Percentiles rank a stretch among this genome's conserved stretches.
These are phyloP conservation scores for Cynocephalus volans DNA, from an alignment of 2,113 vertebrate species.

Conservation along the genomic window DNA sequence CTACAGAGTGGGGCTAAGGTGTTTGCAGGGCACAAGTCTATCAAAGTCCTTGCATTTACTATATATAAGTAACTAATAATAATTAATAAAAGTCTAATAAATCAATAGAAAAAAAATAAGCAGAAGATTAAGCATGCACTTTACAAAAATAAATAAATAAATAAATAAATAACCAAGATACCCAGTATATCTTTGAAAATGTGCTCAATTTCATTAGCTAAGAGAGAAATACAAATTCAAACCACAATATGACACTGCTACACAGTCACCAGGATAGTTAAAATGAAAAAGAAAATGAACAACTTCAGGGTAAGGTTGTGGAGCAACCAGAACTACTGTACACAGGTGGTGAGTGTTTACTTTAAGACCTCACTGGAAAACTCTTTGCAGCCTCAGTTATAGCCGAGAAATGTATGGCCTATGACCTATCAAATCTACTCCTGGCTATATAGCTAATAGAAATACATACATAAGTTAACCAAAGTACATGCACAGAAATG, in stretches of 20 bases:
- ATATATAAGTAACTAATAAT: not conserved
- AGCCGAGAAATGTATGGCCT: not conserved
- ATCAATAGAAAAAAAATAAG: not conserved
- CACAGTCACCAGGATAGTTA: not conserved
- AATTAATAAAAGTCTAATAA: not conserved
- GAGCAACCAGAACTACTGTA: not conserved
- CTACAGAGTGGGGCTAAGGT: not conserved
- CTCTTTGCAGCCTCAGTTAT: not conserved
- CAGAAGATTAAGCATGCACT: not conserved
- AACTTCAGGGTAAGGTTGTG: not conserved
- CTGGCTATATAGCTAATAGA: not conserved
- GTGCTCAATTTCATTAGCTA: not conserved
- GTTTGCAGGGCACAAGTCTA: not conserved
- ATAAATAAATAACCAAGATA: not conserved
- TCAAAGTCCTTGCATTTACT: not conserved
- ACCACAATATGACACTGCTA: not conserved
- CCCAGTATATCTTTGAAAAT: not conserved
- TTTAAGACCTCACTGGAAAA: not conserved
- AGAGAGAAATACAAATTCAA: not conserved
- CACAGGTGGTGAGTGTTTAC: not conserved
- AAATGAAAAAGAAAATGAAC: not conserved
- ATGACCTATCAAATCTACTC: not conserved
- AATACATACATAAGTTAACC: not conserved
- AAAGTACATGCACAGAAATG: not conserved
- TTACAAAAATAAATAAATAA: not conserved